Percentiles rank a stretch among this genome's conserved stretches.
Conservation (phyloP, 2,888 invertebrate species). For the Entomobrya proxima region DNA sequence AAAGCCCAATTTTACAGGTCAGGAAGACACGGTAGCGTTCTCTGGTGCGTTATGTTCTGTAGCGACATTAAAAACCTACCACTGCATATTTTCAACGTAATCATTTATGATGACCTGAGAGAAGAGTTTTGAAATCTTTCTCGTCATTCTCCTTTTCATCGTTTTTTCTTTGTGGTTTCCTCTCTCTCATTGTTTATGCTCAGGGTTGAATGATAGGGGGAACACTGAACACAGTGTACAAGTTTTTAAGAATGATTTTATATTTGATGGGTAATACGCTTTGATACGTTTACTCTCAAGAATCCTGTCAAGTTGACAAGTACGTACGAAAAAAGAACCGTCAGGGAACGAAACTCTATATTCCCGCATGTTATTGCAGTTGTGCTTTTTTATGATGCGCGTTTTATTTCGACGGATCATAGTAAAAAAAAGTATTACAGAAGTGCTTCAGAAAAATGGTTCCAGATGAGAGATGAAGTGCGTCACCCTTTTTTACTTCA, state of each 20-base stretch:
- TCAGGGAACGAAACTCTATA: not conserved
- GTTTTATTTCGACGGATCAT: constrained; percentile 12
- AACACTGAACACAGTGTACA: not conserved
- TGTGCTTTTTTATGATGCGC: constrained; percentile 29
- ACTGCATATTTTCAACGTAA: not conserved
- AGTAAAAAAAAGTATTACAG: not conserved
- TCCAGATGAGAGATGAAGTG: constrained; percentile 75
- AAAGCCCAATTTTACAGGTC: constrained; percentile 61
- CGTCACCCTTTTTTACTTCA: constrained; percentile 67
- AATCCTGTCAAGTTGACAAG: constrained; percentile 37
- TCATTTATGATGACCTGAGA: constrained; percentile 18
- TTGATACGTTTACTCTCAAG: not conserved
- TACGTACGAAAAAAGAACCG: constrained; percentile 34
- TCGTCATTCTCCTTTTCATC: not conserved
- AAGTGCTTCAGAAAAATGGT: constrained; percentile 50
- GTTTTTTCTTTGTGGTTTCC: constrained; percentile 50
- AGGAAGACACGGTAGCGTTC: constrained; percentile 34
- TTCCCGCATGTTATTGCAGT: constrained; percentile 26
- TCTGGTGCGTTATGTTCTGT: constrained; percentile 55
- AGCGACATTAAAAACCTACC: too few relatives aligned
- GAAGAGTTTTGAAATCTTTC: constrained; percentile 3
- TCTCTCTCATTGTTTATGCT: constrained; percentile 51
- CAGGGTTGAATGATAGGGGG: too few relatives aligned
- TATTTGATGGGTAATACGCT: not conserved
- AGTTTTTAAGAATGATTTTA: not conserved